Evolutionary conservation across 2,113 vertebrate species (phyloP).

Genomic region (Sclerurus mexicanus): DNA sequence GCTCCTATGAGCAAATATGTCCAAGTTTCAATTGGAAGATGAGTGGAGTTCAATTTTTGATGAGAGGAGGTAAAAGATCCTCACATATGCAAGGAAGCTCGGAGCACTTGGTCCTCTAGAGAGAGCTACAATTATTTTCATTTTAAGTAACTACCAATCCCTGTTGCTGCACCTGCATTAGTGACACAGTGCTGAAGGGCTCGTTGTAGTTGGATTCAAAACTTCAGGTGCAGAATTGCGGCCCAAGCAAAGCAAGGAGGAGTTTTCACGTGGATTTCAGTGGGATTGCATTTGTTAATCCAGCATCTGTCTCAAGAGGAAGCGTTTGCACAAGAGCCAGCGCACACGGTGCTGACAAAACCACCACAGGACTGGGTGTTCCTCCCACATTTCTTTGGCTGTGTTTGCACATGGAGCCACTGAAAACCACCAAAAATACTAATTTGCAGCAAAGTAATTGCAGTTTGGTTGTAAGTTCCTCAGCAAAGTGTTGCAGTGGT

Average conservation of each 20-base stretch:
- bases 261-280: neutral
- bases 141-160: neutral
- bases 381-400: neutral
- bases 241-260: neutral
- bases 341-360: neutral
- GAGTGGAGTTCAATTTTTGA: neutral
- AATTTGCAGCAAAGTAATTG: neutral
- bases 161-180: neutral
- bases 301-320: neutral
- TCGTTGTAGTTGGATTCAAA: neutral
- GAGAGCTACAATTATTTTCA: neutral
- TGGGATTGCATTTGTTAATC: neutral
- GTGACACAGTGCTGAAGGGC: accelerated
- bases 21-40: slow-evolving; percentile 25
- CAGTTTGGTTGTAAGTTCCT: neutral
- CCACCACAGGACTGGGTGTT: accelerated
- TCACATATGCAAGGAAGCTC: neutral
- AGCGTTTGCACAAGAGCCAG: accelerated
- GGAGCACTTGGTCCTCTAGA: neutral
- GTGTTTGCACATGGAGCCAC: neutral
- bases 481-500: neutral
- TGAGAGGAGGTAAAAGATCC: neutral
- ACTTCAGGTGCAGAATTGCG: neutral
- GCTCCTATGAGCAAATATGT: neutral
- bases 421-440: neutral